Base-by-base conservation (phyloP, 1,140 invertebrate species). In the Drosophila nigrodunni region DNA sequence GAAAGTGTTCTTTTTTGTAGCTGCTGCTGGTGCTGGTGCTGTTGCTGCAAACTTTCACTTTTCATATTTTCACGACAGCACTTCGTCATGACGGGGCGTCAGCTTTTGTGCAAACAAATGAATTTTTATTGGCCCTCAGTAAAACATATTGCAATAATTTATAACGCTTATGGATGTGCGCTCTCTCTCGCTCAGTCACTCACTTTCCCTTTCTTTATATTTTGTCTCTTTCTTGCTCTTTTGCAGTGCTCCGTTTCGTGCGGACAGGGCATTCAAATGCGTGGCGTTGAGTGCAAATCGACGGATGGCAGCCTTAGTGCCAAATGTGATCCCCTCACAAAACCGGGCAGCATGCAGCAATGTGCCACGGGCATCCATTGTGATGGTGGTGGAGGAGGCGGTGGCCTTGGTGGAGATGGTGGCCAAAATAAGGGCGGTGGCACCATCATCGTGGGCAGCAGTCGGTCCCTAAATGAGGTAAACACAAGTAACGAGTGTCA, bases 181-280 rank as follows among this genome's bases (percentile, higher is more conserved):
- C 9, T 34, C 49, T 34, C 49, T 37, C 37, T 43, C 9, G 34
- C 35, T 37, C 21, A 9, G 1, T 3, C 21, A n/a, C 37, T 13
- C 9, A 21, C 44, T 41, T 37, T 43, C 11, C 21, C 39, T 41
- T 21, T n/a, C 2, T 7, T n/a, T n/a, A 15, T 15, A 15, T n/a
- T 35, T 25, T 11, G 7, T 10, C 10, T 35, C 1, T 52, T 41
- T 30, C 8, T 11, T 4, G 13, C 11, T 3, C 25, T 25, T 7
- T n/a, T 11, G 30, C 92, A 98, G 97, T 98, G 97, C 90, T 97
- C 97, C n/a, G 95, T 95, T 7, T 95, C 95, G 2, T 98, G 97
- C 86, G 97, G 97, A 4, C 95, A 95, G 91, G 97, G 97, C 0
- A 93, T 96, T n/a, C 96, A 97, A 93, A 96, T 95, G 3, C 94